A percentile compares a stretch with the other conserved stretches of the same genome.
These are phyloP conservation scores for Trisateles emortualis DNA, from an alignment of 2,888 invertebrate species.

Conservation along the genomic window DNA sequence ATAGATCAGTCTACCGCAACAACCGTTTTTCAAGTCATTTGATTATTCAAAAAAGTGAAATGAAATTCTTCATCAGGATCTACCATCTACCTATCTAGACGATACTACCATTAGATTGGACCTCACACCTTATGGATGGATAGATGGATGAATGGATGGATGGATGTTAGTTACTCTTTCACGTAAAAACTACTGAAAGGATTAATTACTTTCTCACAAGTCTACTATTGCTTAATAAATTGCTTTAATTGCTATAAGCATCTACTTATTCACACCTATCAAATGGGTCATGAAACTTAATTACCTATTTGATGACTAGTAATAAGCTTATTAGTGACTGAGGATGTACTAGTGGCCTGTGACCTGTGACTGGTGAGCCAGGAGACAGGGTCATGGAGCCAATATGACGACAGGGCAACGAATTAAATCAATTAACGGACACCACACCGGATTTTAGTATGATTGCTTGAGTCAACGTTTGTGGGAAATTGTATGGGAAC, in stretches of 20 bases:
- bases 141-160: too few species aligned
- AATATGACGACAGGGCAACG: conserved; percentile 59
- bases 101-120: too few species aligned
- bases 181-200: too few species aligned
- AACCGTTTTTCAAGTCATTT: too few species aligned
- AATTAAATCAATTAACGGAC: conserved; percentile 67
- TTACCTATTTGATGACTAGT: conserved; percentile 22
- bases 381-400: conserved; percentile 62
- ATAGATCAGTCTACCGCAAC: too few species aligned
- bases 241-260: conserved; percentile 15
- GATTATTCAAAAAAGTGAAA: too few species aligned
- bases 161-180: too few species aligned
- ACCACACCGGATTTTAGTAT: conserved; percentile 44
- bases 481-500: conserved; percentile 15
- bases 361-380: conserved; percentile 57
- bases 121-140: too few species aligned
- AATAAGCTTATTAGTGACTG: conserved; percentile 67
- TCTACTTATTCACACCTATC: conserved; percentile 14
- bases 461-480: conserved; percentile 4
- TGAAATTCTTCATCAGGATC: too few species aligned
- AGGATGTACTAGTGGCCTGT: conserved; percentile 69
- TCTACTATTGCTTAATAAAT: too few species aligned
- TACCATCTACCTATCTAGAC: too few species aligned
- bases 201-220: too few species aligned
- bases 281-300: conserved; percentile 33